These are phyloP conservation scores for Falco concolor DNA, from an alignment of 2,797 vertebrate genomes.

Conservation along the genomic window DNA sequence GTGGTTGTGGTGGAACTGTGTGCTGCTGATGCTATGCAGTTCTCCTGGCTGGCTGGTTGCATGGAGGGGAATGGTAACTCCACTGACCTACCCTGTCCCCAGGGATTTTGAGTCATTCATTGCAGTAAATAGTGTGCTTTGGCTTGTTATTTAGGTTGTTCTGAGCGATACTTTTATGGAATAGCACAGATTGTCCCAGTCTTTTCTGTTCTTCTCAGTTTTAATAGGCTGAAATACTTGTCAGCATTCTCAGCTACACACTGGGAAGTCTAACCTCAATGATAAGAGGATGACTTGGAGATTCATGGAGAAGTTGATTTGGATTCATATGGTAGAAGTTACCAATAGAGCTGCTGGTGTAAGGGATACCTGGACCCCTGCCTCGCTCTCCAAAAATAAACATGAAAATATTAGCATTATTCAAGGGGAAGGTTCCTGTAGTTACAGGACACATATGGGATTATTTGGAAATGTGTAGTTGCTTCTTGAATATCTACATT, in stretches of 20 bases:
- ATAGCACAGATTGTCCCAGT: neutral
- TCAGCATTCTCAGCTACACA: neutral
- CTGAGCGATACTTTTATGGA: neutral
- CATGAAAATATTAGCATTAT: neutral
- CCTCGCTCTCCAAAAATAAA: neutral
- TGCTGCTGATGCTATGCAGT: neutral
- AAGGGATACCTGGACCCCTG: neutral
- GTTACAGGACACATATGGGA: neutral
- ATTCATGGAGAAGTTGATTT: neutral
- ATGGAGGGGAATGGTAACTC: neutral
- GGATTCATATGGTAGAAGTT: neutral
- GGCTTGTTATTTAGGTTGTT: neutral
- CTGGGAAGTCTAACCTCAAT: neutral
- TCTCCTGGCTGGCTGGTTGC: neutral
- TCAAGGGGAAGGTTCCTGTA: neutral
- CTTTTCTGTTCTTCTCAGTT: neutral
- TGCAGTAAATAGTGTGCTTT: neutral
- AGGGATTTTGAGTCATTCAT: neutral
- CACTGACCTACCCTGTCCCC: neutral
- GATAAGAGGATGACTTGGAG: neutral
- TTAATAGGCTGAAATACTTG: neutral
- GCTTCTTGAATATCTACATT: neutral
- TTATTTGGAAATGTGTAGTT: neutral
- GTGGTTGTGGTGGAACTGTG: neutral
- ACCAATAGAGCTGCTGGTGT: neutral